phyloP scores from a whole-genome alignment of 2,113 vertebrate species.

The Plecturocebus donacophilus region DNA sequence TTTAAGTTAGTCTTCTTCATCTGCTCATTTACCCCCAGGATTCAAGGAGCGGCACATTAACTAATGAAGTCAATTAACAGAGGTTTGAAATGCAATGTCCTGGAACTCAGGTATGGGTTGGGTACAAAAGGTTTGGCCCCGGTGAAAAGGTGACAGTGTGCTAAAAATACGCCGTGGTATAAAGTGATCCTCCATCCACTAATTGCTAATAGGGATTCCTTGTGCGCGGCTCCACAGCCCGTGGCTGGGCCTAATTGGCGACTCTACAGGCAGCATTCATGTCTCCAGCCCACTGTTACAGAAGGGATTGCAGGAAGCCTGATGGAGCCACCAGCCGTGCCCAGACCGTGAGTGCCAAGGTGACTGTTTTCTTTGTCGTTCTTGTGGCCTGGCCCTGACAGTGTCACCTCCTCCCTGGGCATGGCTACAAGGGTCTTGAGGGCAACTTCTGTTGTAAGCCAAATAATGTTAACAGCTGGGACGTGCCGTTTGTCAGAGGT shows the following conservation, averaged over 20 bases:
- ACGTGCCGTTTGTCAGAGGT: constrained; percentile 51
- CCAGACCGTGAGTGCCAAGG: constrained; percentile 22
- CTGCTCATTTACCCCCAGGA: background rate
- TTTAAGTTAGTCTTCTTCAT: background rate
- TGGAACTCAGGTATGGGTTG: background rate
- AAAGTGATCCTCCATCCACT: background rate
- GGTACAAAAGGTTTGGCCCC: constrained; percentile 26
- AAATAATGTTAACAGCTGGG: constrained; percentile 55
- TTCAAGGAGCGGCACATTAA: background rate
- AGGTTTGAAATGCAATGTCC: background rate
- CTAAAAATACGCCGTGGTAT: constrained; percentile 39
- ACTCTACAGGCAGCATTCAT: background rate
- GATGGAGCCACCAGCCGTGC: background rate
- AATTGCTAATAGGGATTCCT: background rate
- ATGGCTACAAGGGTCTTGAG: constrained; percentile 26
- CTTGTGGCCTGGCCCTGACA: background rate
- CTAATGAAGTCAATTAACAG: constrained; percentile 53
- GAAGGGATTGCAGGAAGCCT: background rate
- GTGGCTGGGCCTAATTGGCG: background rate
- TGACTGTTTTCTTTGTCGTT: constrained; percentile 56
- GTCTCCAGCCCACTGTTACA: background rate
- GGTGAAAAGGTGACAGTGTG: background rate
- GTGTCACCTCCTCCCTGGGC: constrained; percentile 48
- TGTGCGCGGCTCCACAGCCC: background rate
- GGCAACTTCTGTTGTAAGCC: constrained; percentile 48